phyloP scores from a whole-genome alignment of 2,888 invertebrate genomes.

The Chloroclysta siterata region DNA sequence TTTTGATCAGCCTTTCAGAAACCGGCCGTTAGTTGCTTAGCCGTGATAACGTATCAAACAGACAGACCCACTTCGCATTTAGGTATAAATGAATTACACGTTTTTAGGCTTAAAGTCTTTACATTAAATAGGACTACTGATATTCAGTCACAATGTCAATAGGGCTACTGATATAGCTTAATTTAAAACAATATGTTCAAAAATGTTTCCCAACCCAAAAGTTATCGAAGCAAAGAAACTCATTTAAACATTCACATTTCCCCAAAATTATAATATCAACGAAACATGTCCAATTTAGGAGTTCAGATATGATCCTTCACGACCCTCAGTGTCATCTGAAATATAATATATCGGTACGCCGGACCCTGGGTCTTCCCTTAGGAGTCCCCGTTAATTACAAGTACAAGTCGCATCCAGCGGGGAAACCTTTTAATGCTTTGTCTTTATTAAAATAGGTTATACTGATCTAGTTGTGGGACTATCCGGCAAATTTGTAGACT shows the following conservation, averaged over 20 bases:
- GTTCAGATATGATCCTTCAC: conserved; percentile 77
- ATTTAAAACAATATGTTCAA: neutral
- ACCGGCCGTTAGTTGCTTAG: too few species aligned
- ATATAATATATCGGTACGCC: conserved; percentile 80
- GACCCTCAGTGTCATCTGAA: conserved; percentile 78
- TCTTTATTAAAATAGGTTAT: conserved; percentile 43
- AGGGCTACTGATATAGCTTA: too few species aligned
- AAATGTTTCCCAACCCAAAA: conserved; percentile 31
- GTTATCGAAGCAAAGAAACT: conserved; percentile 36
- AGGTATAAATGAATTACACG: too few species aligned
- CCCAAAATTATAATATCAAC: conserved; percentile 45
- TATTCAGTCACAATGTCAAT: too few species aligned
- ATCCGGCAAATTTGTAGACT: too few species aligned
- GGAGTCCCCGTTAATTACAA: conserved; percentile 87
- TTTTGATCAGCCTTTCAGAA: too few species aligned
- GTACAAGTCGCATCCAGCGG: conserved; percentile 80
- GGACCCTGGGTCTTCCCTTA: conserved; percentile 74
- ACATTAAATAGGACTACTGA: too few species aligned
- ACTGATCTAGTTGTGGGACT: conserved; percentile 2
- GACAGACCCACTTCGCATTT: too few species aligned
- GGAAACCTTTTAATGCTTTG: conserved; percentile 72
- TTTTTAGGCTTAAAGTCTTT: too few species aligned
- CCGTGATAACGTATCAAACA: too few species aligned
- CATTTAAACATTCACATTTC: conserved; percentile 40
- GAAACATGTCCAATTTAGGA: conserved; percentile 56